Conservation (phyloP, 2,888 invertebrate species). For the Formica aserva region DNA sequence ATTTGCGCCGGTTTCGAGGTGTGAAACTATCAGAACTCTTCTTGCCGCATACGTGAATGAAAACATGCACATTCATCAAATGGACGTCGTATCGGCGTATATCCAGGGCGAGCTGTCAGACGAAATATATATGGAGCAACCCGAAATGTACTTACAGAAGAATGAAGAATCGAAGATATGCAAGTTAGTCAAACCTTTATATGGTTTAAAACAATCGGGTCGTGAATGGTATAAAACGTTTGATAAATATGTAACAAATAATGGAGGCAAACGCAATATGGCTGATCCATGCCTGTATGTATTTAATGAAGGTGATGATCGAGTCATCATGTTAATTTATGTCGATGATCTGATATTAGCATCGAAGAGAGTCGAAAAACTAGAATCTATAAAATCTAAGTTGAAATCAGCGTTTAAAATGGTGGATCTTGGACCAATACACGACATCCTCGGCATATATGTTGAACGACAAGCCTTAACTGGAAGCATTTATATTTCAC, state of each 20-base stretch:
- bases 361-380: conserved; percentile 42
- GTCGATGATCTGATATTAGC: conserved; percentile 64
- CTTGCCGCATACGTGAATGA: too few relatives aligned
- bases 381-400: conserved; percentile 54
- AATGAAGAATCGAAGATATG: too few relatives aligned
- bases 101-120: too few relatives aligned
- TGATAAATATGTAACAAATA: conserved; percentile 7
- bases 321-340: conserved; percentile 21
- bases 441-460: conserved; percentile 38
- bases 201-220: too few relatives aligned
- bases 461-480: conserved; percentile 59
- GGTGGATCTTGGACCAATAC: conserved; percentile 46
- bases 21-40: too few relatives aligned
- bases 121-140: too few relatives aligned
- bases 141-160: too few relatives aligned
- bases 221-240: too few relatives aligned
- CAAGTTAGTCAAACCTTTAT: too few relatives aligned
- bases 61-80: too few relatives aligned
- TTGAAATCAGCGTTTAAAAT: conserved; percentile 63
- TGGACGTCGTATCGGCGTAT: too few relatives aligned
- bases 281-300: background rate
- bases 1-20: too few relatives aligned
- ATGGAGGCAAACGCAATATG: background rate
- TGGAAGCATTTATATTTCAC: conserved; percentile 48
- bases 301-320: background rate